A percentile compares a stretch with the other conserved stretches of the same genome.
Evolutionary conservation across 1,140 invertebrate species (phyloP).

Genomic region (Lepidostoma basale): DNA sequence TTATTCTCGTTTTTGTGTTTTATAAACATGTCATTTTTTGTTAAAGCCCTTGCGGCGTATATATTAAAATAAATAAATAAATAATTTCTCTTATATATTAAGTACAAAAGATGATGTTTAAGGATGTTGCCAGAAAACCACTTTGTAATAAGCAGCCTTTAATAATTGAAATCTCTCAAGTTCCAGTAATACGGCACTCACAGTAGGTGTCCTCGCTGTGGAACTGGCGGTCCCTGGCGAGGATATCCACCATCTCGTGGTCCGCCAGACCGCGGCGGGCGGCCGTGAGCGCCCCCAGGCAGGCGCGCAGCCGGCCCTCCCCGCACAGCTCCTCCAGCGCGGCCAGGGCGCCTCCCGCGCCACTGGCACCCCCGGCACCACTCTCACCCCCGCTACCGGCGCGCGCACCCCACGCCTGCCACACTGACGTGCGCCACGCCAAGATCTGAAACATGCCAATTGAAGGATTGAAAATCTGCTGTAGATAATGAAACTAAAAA

Average conservation of each 20-base stretch:
- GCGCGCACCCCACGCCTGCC: conserved; percentile 49
- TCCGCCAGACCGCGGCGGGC: conserved; percentile 74
- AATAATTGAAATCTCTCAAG: too few relatives aligned
- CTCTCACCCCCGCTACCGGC: conserved; percentile 38
- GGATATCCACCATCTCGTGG: conserved; percentile 75
- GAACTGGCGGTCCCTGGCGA: conserved; percentile 73
- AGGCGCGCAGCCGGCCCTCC: conserved; percentile 60
- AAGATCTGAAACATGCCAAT: conserved; percentile 62
- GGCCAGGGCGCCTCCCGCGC: conserved; percentile 53
- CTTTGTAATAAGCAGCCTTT: too few relatives aligned
- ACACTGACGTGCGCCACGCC: conserved; percentile 71
- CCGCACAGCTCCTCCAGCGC: conserved; percentile 63
- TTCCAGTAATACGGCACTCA: conserved; percentile 53
- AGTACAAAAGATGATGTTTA: too few relatives aligned
- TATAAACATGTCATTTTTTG: too few relatives aligned
- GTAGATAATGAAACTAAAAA: too few relatives aligned
- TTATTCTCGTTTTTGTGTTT: too few relatives aligned
- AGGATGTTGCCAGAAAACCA: too few relatives aligned
- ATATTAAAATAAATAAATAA: too few relatives aligned
- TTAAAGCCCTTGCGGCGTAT: too few relatives aligned
- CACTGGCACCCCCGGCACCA: conserved; percentile 31
- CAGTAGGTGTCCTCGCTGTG: conserved; percentile 69
- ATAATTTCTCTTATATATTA: too few relatives aligned
- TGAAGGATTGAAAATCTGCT: too few relatives aligned
- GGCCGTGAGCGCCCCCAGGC: conserved; percentile 72